Conservation (phyloP, 2,797 vertebrate species). For the Propithecus deckenii region DNA sequence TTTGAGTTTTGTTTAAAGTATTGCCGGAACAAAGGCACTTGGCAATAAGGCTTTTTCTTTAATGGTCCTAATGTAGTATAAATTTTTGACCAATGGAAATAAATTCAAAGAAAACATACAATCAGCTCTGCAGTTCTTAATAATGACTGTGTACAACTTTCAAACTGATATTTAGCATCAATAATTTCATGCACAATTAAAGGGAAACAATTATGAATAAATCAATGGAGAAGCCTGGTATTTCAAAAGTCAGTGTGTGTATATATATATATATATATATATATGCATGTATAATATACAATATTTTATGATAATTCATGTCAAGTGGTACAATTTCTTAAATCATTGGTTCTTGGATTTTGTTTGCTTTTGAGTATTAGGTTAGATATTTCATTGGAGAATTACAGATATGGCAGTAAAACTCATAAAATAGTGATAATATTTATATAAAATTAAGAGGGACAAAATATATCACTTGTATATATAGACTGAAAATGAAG, state of each 20-base stretch:
- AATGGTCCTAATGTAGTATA: background rate
- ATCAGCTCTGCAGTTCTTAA: background rate
- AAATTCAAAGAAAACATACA: background rate
- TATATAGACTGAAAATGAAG: background rate
- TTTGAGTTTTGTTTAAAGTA: background rate
- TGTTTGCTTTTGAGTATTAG: background rate
- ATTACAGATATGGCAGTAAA: background rate
- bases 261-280: background rate
- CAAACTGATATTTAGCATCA: background rate
- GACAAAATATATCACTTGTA: background rate
- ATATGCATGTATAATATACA: too few species aligned
- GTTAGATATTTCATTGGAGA: background rate
- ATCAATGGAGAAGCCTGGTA: background rate
- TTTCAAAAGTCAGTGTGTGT: background rate
- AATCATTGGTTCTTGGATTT: background rate
- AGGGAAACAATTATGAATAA: background rate
- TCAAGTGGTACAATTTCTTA: background rate
- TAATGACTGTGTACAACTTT: background rate
- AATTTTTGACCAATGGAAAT: background rate
- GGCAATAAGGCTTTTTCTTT: background rate
- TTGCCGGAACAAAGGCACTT: background rate
- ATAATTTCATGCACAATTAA: background rate
- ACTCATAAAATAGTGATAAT: background rate
- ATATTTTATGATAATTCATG: background rate
- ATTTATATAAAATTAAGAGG: conserved; percentile 52